Base-by-base conservation (phyloP, 2,113 vertebrate species). In the Notarius lentiginosus region DNA sequence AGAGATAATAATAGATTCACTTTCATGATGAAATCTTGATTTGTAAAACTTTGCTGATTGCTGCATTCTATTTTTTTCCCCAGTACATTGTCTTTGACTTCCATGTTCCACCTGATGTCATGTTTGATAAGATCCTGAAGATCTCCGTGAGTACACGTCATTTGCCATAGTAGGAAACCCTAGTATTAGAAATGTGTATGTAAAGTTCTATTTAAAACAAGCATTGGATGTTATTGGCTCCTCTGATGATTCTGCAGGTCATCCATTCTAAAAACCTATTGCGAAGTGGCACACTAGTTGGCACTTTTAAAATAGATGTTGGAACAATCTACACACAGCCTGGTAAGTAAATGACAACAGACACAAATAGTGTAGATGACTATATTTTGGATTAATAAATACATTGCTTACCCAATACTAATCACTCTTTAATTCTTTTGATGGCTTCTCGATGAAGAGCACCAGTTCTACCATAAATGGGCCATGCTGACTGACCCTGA, bases 81-180 rank as follows among this genome's bases (percentile, higher is more conserved):
- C 18, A 90, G 86, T 91, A 89, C 77, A 83, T 91, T 89, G 98
- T 99, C 87, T 99, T 99, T 0, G 98, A 99, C 90, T 99, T 99
- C 95, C 98, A 99, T 0, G 95, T 98, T 49, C 95, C 98, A 79
- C 97, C 97, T 0, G 98, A 99, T 0, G 96, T 99, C 82, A 98
- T 99, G 97, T 99, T 99, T 0, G 98, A 99, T 95, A 99, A 99
- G 94, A 98, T 99, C 92, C 94, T 99, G 93, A 99, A 97, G 92
- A 88, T 99, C 77, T 99, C 98, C 0, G 98, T 99, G 92, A 99
- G 98, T 96, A 58, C 1, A 22, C 6, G 6, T 3, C 18, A 9
- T 73, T 30, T 14, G 34, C 9, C 18, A 61, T 61, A 12, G 27
- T 47, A 2, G 22, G 8, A 77, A 34, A 86, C 53, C 18, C 55